Base-by-base conservation (phyloP, 2,888 invertebrate genomes). In the Cremastinae sp. region DNA sequence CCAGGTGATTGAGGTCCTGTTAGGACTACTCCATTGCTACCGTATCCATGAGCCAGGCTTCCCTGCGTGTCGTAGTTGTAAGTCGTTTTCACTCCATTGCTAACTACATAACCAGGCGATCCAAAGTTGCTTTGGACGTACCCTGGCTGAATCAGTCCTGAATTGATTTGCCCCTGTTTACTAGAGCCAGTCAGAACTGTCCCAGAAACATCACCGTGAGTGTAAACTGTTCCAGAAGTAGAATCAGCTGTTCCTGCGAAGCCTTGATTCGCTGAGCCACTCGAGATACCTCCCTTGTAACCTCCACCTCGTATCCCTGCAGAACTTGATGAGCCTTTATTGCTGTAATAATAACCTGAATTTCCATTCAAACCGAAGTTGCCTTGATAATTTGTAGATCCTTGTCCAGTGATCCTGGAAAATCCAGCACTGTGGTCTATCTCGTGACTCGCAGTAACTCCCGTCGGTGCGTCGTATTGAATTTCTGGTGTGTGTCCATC, bases 81-180 rank as follows among this genome's bases (percentile, higher is more conserved):
- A n/a, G 80, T 56, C 0, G 82, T 83, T 49, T 84, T 83, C 0
- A 79, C 53, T 58, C 82, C 84, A 4, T 74, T 76, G 7, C 38
- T 77, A 2, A 80, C 59, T 1, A 75, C 78, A n/a, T 83, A 85
- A 34, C 84, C 85, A 4, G 85, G 78, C 12, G 81, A 75, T n/a
- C 79, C 81, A 3, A 80, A 22, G 10, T 79, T 72, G 18, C 82
- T 79, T n/a, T 82, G 71, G 0, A 82, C 59, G 18, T 84, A 85
- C 34, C 82, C 86, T 34, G 86, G 84, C 14, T 78, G 76, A 20
- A 36, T 59, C 2, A 49, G 20, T 16, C 81, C 82, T 8, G 79
- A 75, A 58, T 69, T 22, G n/a, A 84, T 58, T 8, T 56, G 47
- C 3, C 82, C 85, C 58, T 81, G 81, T 5, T 80, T 68, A 5